Percentiles rank a stretch among this genome's conserved stretches.
Conservation (phyloP, 2,113 vertebrate genomes). For the Cephalopholis sonnerati region DNA sequence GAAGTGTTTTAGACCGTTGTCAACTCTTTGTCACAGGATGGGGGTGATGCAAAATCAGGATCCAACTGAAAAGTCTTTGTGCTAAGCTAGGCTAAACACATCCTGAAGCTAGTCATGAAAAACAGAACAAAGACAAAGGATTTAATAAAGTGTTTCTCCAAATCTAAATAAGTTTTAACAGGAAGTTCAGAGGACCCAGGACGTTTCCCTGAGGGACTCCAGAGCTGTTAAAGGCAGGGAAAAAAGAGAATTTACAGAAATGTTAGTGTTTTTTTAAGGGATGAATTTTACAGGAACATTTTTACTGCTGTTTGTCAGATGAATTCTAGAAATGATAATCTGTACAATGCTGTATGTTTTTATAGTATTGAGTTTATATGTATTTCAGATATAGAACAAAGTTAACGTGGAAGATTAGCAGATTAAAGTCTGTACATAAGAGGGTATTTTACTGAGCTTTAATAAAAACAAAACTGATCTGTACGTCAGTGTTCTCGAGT, state of each 20-base stretch:
- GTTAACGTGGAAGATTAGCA: background rate
- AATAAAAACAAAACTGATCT: slow-evolving; percentile 33
- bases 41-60: no score
- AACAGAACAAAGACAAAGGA: background rate
- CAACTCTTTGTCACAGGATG: no score
- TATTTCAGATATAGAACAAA: slow-evolving; percentile 54
- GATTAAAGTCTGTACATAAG: slow-evolving; percentile 53
- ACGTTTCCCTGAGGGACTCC: slow-evolving; percentile 11
- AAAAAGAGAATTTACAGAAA: background rate
- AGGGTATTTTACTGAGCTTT: slow-evolving; percentile 53
- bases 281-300: slow-evolving; percentile 6
- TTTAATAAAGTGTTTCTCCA: background rate
- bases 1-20: no score
- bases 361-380: slow-evolving; percentile 28
- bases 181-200: background rate
- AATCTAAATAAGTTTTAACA: background rate
- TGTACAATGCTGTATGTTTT: slow-evolving; percentile 42
- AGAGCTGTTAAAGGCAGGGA: background rate
- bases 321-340: background rate
- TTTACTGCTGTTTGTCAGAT: slow-evolving; percentile 3
- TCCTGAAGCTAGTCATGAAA: background rate
- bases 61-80: no score
- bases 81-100: background rate
- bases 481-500: background rate
- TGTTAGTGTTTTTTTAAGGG: background rate